Evolutionary conservation across 2,113 vertebrate genomes (phyloP), one percentile per base, ranked within the genome.

Genomic region (Rhinoderma darwinii): DNA sequence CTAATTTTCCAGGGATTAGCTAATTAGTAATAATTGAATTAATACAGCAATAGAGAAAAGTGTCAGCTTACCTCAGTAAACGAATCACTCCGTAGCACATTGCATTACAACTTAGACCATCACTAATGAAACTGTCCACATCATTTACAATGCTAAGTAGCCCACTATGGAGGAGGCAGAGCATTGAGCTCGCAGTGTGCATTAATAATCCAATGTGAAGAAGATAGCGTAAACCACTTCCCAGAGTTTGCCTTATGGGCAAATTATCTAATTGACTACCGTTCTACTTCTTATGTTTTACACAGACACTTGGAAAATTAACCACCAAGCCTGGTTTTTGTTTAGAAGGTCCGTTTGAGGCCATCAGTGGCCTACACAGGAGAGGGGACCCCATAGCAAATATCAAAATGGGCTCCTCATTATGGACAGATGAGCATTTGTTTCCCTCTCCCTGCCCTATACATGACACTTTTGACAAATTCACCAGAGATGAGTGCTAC

Each of bases 131-230:
- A 90, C 88, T 76, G 74, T 79, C 86, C 87, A 85, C 14, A 9
- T 83, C 77, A 87, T 77, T 84, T 75, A 88, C 51, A 84, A 81
- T n/a, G 54, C 66, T 72, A 76, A 88, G 83, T 77, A 70, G 83
- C 79, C 89, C 88, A 76, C 59, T 76, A 89, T 88, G 76, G 66
- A 78, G 77, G 32, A 47, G 50, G 87, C 84, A 85, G 88, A 90
- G 27, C 86, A 88, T 85, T 82, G 88, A 89, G 88, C n/a, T 88
- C 88, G 88, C 89, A 68, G 68, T 72, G 83, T 81, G 91, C 91
- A 89, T 91, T 91, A 91, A 90, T 89, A 90, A 91, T 90, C 84
- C 89, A 87, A 89, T 84, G 79, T 89, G 90, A 88, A 89, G 88
- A 91, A 90, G 89, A 89, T 88, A 73, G 88, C 89, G 84, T 84